A percentile compares a stretch with the other conserved stretches of the same genome.
These are phyloP conservation scores for Cisticola juncidis DNA, from an alignment of 2,113 vertebrate species.

Conservation along the genomic window DNA sequence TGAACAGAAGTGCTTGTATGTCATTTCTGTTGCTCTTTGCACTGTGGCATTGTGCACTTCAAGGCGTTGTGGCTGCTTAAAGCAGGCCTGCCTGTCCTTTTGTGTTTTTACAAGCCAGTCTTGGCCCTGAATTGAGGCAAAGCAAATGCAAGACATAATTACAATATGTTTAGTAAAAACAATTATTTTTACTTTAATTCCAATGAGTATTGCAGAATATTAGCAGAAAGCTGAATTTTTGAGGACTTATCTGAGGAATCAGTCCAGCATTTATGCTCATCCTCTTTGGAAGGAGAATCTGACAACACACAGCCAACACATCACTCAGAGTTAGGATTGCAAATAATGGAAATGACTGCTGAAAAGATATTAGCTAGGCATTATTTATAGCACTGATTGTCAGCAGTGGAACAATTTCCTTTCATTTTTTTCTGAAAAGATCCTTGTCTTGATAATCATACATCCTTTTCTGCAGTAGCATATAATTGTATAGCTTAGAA, in stretches of 20 bases:
- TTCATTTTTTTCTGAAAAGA: slow-evolving; percentile 8
- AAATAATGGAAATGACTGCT: slow-evolving; percentile 18
- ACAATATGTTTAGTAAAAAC: background rate
- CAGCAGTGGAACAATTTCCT: background rate
- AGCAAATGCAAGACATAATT: background rate
- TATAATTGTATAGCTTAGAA: slow-evolving; percentile 4
- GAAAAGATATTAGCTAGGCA: background rate
- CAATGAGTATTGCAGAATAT: background rate
- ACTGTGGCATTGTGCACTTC: background rate
- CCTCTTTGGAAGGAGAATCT: background rate
- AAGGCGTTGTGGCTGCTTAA: background rate
- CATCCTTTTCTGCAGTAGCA: background rate
- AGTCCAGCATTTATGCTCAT: background rate
- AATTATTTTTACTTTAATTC: background rate
- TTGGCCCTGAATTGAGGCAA: background rate
- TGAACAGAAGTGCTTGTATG: background rate
- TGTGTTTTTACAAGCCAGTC: background rate
- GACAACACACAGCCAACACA: background rate
- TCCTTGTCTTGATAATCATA: slow-evolving; percentile 27
- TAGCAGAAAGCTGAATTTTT: background rate
- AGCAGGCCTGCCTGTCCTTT: background rate
- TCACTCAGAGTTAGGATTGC: background rate
- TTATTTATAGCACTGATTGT: slow-evolving; percentile 14
- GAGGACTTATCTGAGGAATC: background rate
- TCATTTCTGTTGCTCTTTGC: background rate